Conservation (phyloP, 2,888 invertebrate species). For the Thymelicus sylvestris region DNA sequence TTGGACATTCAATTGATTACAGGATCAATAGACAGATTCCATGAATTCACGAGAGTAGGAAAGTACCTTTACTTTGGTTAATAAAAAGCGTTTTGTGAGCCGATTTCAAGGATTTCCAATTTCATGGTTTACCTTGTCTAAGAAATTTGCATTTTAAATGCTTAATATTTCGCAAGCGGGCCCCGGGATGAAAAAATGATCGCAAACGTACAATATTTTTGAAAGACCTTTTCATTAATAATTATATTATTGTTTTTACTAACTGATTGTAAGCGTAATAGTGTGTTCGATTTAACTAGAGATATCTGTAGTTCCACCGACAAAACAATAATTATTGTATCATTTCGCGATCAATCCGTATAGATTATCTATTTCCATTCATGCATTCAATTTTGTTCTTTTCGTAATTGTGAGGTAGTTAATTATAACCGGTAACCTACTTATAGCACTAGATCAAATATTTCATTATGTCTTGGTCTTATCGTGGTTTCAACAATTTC, state of each 20-base stretch:
- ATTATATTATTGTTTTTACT: not conserved
- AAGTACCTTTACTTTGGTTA: no score
- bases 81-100: no score
- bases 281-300: not conserved
- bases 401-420: not conserved
- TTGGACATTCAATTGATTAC: constrained; percentile 15
- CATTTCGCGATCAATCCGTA: not conserved
- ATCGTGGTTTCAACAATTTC: no score
- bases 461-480: no score
- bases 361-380: not conserved
- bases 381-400: not conserved
- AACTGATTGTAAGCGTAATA: not conserved
- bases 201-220: no score
- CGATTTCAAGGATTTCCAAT: no score
- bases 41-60: no score
- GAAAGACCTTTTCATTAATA: not conserved
- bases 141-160: no score
- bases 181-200: no score
- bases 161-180: no score
- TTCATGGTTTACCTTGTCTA: no score
- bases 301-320: not conserved
- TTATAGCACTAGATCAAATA: not conserved
- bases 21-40: not conserved
- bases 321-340: constrained; percentile 4
- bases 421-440: not conserved